Percentiles rank a stretch among this genome's conserved stretches.
Evolutionary conservation across 1,140 invertebrate species (phyloP).

Genomic region (Euura lappo): DNA sequence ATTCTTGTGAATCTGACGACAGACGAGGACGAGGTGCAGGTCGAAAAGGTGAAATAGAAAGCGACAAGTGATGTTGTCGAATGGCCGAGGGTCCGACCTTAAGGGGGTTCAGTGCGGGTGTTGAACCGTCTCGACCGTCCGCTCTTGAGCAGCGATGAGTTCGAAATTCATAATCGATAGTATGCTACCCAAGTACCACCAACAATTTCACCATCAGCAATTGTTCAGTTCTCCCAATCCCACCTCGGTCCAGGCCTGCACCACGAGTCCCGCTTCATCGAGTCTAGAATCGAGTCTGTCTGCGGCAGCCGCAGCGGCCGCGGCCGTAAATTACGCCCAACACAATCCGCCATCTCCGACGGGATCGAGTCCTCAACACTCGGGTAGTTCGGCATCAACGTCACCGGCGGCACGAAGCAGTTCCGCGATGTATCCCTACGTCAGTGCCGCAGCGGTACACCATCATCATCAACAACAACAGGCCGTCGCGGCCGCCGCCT

Average conservation of each 20-base stretch:
- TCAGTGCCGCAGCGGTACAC: slow-evolving; percentile 71
- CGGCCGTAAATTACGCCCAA: slow-evolving; percentile 62
- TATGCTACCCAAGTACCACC: slow-evolving; percentile 94
- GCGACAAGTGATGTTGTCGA: slow-evolving; percentile 31
- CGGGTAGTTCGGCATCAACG: slow-evolving; percentile 58
- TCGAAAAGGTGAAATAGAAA: slow-evolving; percentile 6
- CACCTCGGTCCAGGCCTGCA: slow-evolving; percentile 55
- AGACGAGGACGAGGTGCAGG: slow-evolving; percentile 28
- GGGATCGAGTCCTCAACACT: slow-evolving; percentile 58
- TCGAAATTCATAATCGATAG: slow-evolving; percentile 96
- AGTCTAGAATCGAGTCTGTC: slow-evolving; percentile 58
- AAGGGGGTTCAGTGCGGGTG: slow-evolving; percentile 47
- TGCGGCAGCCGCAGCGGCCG: slow-evolving; percentile 57
- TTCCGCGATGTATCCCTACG: slow-evolving; percentile 73
- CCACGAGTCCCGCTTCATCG: slow-evolving; percentile 65
- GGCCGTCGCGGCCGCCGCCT: slow-evolving; percentile 71
- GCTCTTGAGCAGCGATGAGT: slow-evolving; percentile 74
- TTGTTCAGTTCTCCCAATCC: slow-evolving; percentile 64
- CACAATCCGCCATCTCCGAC: slow-evolving; percentile 58
- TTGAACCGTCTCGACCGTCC: background rate
- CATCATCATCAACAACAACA: slow-evolving; percentile 75
- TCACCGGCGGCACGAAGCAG: slow-evolving; percentile 65
- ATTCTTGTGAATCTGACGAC: slow-evolving; percentile 5
- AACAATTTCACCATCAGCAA: slow-evolving; percentile 77
- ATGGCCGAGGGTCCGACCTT: slow-evolving; percentile 23